Base-by-base conservation (phyloP, 2,888 invertebrate genomes). In the Urechis unicinctus region DNA sequence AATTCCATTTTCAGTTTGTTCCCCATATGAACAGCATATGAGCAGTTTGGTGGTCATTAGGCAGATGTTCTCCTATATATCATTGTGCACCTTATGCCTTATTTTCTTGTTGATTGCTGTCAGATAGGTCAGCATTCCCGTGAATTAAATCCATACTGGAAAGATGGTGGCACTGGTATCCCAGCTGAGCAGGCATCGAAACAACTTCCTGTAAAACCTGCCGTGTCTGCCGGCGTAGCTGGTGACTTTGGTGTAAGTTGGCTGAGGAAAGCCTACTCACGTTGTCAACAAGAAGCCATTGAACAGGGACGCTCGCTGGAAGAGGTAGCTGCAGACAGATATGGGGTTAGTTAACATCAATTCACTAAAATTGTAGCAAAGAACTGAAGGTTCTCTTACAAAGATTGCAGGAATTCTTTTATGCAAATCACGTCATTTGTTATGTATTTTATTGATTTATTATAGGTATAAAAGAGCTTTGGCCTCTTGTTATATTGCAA, bases 131-230 rank as follows among this genome's bases (percentile, higher is more conserved):
- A 85, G 60, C 87, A 86, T 73, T 78, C 78, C 1, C 81, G 86
- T 68, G 94, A 95, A 79, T 79, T 94, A 53, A 95, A 95, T 82
- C 93, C 91, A 0, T 89, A 90, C 71, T 94, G 93, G 92, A 91
- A 88, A 81, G 82, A 87, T 77, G 91, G 91, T 46, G 94, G 94
- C 0, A 84, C 83, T 52, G 94, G 94, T 1, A 73, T 94, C 57
- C 94, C 94, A 0, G 66, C 68, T 36, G 65, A 67, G 29, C 55
- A 63, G 21, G 51, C 62, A 22, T 52, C 53, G 61, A 67, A 55
- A n/a, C 22, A 36, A 9, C 46, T 6, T 6, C 17, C 13, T 9
- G 45, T 9, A 22, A 29, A 13, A 26, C 22, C 5, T 13, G 24
- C 13, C 3, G 4, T 17, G 22, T 17, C 4, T 26, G 13, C 28